phyloP scores from a whole-genome alignment of 2,113 vertebrate genomes.

The Thinocorus orbignyianus region DNA sequence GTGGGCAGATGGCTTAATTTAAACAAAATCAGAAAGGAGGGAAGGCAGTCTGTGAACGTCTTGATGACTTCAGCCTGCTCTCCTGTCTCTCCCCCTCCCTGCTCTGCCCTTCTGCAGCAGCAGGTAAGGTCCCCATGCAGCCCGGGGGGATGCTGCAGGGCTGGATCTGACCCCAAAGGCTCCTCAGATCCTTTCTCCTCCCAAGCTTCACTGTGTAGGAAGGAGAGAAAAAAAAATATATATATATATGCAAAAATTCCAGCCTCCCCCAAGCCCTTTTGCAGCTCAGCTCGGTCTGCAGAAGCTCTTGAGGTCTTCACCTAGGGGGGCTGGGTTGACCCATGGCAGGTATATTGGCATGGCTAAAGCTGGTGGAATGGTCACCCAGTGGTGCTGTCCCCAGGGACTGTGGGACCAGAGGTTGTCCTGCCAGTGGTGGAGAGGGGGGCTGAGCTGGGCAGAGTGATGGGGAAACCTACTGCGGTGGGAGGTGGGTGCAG shows the following conservation, averaged over 20 bases:
- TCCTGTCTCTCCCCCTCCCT: neutral
- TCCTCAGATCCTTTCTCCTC: neutral
- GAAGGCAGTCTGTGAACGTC: neutral
- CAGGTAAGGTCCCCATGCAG: neutral
- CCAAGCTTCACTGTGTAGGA: neutral
- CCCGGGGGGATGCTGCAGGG: neutral
- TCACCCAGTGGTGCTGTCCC: neutral
- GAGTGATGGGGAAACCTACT: neutral
- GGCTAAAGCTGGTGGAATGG: neutral
- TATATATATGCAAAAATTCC: neutral
- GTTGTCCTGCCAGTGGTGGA: fast-evolving
- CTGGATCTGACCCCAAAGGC: neutral
- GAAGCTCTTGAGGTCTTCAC: neutral
- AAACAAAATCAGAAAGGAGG: slow-evolving; percentile 53
- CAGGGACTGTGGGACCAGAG: neutral
- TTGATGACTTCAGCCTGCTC: neutral
- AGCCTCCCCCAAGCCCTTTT: neutral
- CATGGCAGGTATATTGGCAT: fast-evolving
- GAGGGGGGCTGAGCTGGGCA: neutral
- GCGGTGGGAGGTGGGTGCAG: neutral
- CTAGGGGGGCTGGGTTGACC: fast-evolving
- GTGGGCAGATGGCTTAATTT: slow-evolving; percentile 74
- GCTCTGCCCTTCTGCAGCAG: neutral
- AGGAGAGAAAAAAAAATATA: neutral
- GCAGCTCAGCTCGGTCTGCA: fast-evolving